These are phyloP conservation scores for Drosophila pseudotakahashii DNA, from an alignment of 2,888 invertebrate genomes.

Conservation along the genomic window DNA sequence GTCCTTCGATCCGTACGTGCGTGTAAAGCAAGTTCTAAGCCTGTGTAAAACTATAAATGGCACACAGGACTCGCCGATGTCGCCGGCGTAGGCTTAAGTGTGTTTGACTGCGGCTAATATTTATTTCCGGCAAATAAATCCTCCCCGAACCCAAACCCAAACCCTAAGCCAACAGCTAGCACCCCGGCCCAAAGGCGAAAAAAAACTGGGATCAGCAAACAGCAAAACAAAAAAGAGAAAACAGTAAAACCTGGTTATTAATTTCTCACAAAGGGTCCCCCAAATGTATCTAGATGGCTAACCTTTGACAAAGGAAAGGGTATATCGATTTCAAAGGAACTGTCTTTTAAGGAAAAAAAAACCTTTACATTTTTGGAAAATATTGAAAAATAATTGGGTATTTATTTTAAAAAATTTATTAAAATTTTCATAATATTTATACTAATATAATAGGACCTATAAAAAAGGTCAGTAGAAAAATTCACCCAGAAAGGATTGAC, in stretches of 20 bases:
- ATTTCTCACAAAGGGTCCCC: constrained; percentile 62
- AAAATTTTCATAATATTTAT: too few relatives aligned
- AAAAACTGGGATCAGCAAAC: constrained; percentile 45
- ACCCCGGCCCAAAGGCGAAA: constrained; percentile 14
- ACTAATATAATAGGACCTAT: too few relatives aligned
- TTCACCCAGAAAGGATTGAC: too few relatives aligned
- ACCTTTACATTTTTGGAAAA: too few relatives aligned
- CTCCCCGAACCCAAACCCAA: constrained; percentile 42
- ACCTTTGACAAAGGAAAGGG: constrained; percentile 8
- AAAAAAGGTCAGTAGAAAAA: too few relatives aligned
- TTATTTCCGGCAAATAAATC: constrained; percentile 80
- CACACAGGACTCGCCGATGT: constrained; percentile 47
- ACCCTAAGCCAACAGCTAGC: constrained; percentile 14
- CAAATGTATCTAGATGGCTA: constrained; percentile 11
- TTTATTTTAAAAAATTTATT: too few relatives aligned
- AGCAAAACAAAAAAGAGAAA: constrained; percentile 34
- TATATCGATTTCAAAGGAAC: constrained; percentile 11
- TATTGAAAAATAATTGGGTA: too few relatives aligned
- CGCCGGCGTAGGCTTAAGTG: constrained; percentile 69
- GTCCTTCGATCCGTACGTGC: constrained; percentile 44
- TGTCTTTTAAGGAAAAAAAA: too few relatives aligned
- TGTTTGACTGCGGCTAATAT: constrained; percentile 80
- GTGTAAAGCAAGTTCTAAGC: constrained; percentile 77
- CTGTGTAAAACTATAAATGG: constrained; percentile 65
- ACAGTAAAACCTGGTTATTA: constrained; percentile 75